Evolutionary conservation across 1,140 invertebrate species (phyloP).

Genomic region (Drosophila saltans): DNA sequence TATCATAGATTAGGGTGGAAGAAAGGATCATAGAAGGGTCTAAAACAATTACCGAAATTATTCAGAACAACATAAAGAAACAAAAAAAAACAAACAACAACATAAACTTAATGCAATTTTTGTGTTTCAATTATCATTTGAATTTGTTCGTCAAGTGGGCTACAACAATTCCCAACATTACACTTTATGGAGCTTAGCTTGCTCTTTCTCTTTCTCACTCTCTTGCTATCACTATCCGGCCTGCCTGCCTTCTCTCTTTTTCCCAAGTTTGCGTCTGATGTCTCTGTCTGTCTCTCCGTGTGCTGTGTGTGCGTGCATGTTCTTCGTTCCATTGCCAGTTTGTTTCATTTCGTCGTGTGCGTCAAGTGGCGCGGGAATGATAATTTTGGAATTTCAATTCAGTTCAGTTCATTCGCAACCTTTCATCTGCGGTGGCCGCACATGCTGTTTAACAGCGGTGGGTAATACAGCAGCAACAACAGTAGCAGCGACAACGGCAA

Average conservation of each 20-base stretch:
- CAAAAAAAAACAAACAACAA: no score
- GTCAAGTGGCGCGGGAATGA: constrained; percentile 26
- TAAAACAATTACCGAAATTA: no score
- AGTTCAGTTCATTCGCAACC: constrained; percentile 27
- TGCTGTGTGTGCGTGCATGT: constrained; percentile 20
- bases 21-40: no score
- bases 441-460: constrained; percentile 10
- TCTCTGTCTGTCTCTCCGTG: neutral
- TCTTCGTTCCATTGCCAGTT: constrained; percentile 32
- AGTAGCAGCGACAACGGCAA: neutral
- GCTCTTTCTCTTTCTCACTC: constrained; percentile 15
- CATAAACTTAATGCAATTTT: neutral
- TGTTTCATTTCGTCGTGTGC: constrained; percentile 13
- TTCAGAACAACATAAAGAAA: no score
- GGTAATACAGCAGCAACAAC: neutral
- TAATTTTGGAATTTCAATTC: constrained; percentile 43
- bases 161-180: neutral
- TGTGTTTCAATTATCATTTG: neutral
- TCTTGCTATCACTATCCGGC: constrained; percentile 22
- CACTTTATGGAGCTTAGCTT: neutral
- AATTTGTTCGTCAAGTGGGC: neutral
- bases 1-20: no score
- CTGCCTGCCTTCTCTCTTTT: neutral
- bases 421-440: constrained; percentile 11
- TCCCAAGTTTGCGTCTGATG: neutral